These are phyloP conservation scores for Chloroclystis v-ata DNA, from an alignment of 2,888 invertebrate genomes.

Conservation along the genomic window DNA sequence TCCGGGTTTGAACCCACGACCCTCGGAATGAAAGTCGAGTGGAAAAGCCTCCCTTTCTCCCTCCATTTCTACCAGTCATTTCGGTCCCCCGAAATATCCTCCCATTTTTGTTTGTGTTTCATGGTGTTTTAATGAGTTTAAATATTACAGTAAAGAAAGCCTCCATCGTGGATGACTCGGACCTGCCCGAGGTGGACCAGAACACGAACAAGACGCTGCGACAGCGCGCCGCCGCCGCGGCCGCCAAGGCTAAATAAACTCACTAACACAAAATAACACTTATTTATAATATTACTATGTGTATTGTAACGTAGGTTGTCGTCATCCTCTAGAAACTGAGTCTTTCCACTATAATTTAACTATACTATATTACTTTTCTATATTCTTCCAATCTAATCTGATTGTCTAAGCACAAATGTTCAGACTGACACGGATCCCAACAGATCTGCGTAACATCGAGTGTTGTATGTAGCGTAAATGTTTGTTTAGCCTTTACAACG, in stretches of 20 bases:
- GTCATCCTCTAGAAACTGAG: conserved; percentile 48
- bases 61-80: no score
- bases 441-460: conserved; percentile 19
- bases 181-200: conserved; percentile 95
- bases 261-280: conserved; percentile 23
- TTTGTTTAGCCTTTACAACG: conserved; percentile 21
- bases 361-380: conserved; percentile 27
- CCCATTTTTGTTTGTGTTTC: no score
- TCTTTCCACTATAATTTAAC: conserved; percentile 50
- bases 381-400: conserved; percentile 27
- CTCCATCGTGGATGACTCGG: conserved; percentile 84
- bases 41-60: no score
- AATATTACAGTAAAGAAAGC: conserved; percentile 81
- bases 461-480: conserved; percentile 26
- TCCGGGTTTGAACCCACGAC: no score
- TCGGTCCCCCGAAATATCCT: no score
- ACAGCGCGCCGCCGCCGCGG: conserved; percentile 72
- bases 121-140: no score
- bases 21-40: no score
- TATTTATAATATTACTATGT: conserved; percentile 18
- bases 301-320: conserved; percentile 42
- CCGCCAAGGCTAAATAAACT: conserved; percentile 78
- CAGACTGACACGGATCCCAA: conserved; percentile 20
- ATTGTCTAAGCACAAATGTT: conserved; percentile 37
- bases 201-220: conserved; percentile 87